Conservation (phyloP, 1,140 invertebrate species). For the Meteorus sp. region DNA sequence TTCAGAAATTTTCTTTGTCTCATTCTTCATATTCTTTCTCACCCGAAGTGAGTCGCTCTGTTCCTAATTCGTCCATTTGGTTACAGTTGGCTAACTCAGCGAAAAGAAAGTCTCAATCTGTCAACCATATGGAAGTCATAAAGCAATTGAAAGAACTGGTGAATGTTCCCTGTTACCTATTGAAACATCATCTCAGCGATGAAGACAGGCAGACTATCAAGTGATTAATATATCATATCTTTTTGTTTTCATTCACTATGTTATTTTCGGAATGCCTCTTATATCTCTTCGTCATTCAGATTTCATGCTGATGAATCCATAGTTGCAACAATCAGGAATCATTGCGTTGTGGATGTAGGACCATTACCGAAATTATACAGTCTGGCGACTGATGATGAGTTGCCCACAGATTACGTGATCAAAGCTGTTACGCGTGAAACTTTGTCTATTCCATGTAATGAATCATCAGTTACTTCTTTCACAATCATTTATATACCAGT, state of each 20-base stretch:
- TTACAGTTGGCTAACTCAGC: slow-evolving; percentile 28
- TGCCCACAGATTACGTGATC: slow-evolving; percentile 40
- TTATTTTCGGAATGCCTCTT: no score
- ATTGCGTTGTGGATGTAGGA: slow-evolving; percentile 36
- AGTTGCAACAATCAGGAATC: slow-evolving; percentile 34
- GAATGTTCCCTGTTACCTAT: slow-evolving; percentile 53
- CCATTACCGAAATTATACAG: neutral
- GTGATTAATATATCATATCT: no score
- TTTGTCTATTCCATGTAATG: slow-evolving; percentile 25
- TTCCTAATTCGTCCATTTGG: no score
- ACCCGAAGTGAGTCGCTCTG: no score
- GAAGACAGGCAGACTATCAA: no score
- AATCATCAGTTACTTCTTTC: neutral
- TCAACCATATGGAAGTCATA: slow-evolving; percentile 44
- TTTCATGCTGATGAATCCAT: slow-evolving; percentile 35
- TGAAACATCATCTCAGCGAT: slow-evolving; percentile 3
- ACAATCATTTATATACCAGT: neutral
- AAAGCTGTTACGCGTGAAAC: slow-evolving; percentile 25
- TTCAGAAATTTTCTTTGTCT: no score
- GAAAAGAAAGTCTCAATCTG: slow-evolving; percentile 13
- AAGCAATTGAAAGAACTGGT: slow-evolving; percentile 45
- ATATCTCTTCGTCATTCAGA: slow-evolving; percentile 33
- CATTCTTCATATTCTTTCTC: slow-evolving; percentile 6
- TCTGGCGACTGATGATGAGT: slow-evolving; percentile 27
- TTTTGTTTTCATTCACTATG: no score